Evolutionary conservation across 2,888 invertebrate genomes (phyloP).

Genomic region (Leucophenga maculata): DNA sequence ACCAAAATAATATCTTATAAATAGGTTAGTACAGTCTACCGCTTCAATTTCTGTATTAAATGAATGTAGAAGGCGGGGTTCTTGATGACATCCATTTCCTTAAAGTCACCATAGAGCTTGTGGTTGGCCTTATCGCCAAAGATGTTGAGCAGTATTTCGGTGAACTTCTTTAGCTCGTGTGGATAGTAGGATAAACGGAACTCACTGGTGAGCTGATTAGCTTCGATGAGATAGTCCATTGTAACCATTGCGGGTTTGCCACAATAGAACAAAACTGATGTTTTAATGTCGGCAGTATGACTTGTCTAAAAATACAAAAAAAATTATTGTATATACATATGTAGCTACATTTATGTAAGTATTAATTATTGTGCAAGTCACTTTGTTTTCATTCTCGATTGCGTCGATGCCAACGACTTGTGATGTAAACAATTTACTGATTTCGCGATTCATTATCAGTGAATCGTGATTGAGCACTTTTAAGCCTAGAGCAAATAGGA

Average conservation of each 20-base stretch:
- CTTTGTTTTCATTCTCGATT: neutral
- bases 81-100: constrained; percentile 77
- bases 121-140: constrained; percentile 80
- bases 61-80: constrained; percentile 90
- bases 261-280: constrained; percentile 85
- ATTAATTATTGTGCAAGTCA: neutral
- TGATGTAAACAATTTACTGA: neutral
- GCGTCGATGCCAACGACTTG: neutral
- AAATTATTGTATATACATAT: neutral
- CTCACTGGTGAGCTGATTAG: constrained; percentile 77
- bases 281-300: constrained; percentile 87
- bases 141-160: constrained; percentile 79
- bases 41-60: constrained; percentile 78
- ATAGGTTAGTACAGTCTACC: constrained; percentile 26
- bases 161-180: constrained; percentile 82
- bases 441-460: constrained; percentile 37
- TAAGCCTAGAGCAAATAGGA: too few species aligned
- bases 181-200: constrained; percentile 93
- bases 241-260: constrained; percentile 85
- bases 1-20: neutral
- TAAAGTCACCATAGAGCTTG: constrained; percentile 87
- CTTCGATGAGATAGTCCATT: constrained; percentile 85
- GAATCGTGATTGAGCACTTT: constrained; percentile 36
- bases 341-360: too few species aligned
- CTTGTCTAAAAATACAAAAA: constrained; percentile 77